Evolutionary conservation across 2,888 invertebrate species (phyloP), one percentile per base, ranked within the genome.

Genomic region (Galerucella calmariensis): DNA sequence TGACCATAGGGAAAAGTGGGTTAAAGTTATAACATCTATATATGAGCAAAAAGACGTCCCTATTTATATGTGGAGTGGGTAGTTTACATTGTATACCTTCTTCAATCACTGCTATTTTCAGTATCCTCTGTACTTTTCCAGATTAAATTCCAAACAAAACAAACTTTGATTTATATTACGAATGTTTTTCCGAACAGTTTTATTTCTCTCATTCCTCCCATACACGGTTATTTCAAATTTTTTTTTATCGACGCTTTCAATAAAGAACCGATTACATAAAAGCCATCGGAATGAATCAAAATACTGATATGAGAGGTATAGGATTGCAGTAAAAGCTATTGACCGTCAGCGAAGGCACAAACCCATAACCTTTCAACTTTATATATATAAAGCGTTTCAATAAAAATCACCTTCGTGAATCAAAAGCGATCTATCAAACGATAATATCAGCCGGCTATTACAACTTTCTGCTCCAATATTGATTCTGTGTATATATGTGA

Each of bases 391-490:
- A 83, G 81, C 81, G 79, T 77, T 77, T 85, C 85, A 86, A 86
- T 86, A 86, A 86, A 86, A 85, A 86, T 86, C 86, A 86, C 86
- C 85, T 86, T 81, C 84, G 82, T 85, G 85, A 85, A 86, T 85
- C 85, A 84, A 80, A 82, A 81, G 82, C 86, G 82, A 86, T 86
- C 86, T 82, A 86, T 86, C 86, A 86, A 83, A 81, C 82, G 86
- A 86, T 86, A 86, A 86, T 86, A 86, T 86, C 85, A 83, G 84
- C 72, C 78, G 81, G 82, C 84, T 84, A 83, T 84, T 84, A 83
- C 82, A 83, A 83, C 81, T 82, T 56, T 83, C 81, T 82, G 78
- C 79, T 80, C 80, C 76, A 67, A 76, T 79, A 80, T 83, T 81
- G 81, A 80, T 81, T 82, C 80, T 73, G 46, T 46, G 63, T 75